A percentile compares a stretch with the other conserved stretches of the same genome.
phyloP scores from a whole-genome alignment of 2,888 invertebrate species.

The Euclidia mi region DNA sequence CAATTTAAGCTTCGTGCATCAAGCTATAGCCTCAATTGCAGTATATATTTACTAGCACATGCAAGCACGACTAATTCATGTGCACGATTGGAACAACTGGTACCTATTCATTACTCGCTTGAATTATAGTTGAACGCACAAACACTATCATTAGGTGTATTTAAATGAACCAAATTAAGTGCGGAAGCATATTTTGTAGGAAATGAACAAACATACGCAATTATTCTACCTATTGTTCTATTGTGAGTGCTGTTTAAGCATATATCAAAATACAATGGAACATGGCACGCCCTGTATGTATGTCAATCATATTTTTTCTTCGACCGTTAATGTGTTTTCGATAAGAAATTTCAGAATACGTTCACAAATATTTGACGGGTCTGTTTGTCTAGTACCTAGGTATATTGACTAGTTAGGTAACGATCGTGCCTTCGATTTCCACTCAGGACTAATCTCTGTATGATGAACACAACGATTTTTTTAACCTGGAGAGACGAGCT shows the following conservation, averaged over 20 bases:
- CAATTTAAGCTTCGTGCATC: constrained; percentile 1
- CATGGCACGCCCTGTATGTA: constrained; percentile 46
- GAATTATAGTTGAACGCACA: too few relatives aligned
- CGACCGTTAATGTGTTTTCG: constrained; percentile 47
- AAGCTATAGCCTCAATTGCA: neutral
- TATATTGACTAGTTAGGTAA: too few relatives aligned
- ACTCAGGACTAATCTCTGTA: too few relatives aligned
- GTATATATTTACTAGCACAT: neutral
- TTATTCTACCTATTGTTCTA: constrained; percentile 67
- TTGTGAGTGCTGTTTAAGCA: constrained; percentile 56
- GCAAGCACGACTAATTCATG: neutral
- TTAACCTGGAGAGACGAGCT: too few relatives aligned
- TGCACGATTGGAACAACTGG: neutral
- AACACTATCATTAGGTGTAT: constrained; percentile 23
- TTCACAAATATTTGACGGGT: constrained; percentile 28
- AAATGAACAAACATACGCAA: constrained; percentile 63
- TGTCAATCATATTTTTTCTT: constrained; percentile 68
- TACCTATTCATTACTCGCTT: constrained; percentile 9
- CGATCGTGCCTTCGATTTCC: too few relatives aligned
- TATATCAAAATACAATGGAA: constrained; percentile 27
- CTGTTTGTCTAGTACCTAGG: too few relatives aligned
- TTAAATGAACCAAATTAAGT: constrained; percentile 24
- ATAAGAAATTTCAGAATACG: constrained; percentile 53
- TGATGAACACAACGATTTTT: too few relatives aligned
- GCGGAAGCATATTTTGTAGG: constrained; percentile 63